These are phyloP conservation scores for Clepsis dumicolana DNA, from an alignment of 2,888 invertebrate genomes.

Conservation along the genomic window DNA sequence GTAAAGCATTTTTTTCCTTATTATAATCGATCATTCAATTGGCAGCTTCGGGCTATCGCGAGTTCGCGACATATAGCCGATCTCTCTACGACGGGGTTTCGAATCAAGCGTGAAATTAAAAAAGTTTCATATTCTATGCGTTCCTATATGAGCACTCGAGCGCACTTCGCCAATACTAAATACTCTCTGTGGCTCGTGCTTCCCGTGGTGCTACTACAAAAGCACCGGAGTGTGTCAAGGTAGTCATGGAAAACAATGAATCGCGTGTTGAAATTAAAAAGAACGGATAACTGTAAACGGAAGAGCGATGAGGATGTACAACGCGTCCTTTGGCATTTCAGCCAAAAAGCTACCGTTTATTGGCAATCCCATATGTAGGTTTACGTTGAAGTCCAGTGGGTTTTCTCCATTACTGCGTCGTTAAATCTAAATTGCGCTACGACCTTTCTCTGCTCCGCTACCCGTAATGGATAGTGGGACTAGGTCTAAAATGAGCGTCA, in stretches of 20 bases:
- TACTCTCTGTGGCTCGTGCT: background rate
- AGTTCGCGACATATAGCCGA: conserved; percentile 62
- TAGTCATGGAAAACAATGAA: background rate
- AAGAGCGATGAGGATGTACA: conserved; percentile 6
- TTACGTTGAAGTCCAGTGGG: conserved; percentile 27
- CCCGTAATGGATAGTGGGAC: conserved; percentile 36
- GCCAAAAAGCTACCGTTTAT: conserved; percentile 47
- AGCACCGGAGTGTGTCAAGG: background rate
- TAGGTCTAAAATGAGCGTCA: conserved; percentile 38
- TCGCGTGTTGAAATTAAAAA: background rate
- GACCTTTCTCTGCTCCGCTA: conserved; percentile 39
- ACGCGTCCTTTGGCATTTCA: conserved; percentile 16
- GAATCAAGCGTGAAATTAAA: conserved; percentile 83
- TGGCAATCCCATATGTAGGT: conserved; percentile 25
- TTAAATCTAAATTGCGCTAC: conserved; percentile 41
- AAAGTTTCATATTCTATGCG: conserved; percentile 71
- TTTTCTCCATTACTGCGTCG: conserved; percentile 37
- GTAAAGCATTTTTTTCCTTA: conserved; percentile 28
- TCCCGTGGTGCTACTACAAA: background rate
- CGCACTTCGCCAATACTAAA: conserved; percentile 21
- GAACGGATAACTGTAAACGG: background rate
- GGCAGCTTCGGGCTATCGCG: conserved; percentile 49
- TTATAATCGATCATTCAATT: conserved; percentile 57
- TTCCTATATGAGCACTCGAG: conserved; percentile 44
- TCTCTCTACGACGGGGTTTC: conserved; percentile 64